phyloP scores from a whole-genome alignment of 2,888 invertebrate genomes.

The Pyralis farinalis region DNA sequence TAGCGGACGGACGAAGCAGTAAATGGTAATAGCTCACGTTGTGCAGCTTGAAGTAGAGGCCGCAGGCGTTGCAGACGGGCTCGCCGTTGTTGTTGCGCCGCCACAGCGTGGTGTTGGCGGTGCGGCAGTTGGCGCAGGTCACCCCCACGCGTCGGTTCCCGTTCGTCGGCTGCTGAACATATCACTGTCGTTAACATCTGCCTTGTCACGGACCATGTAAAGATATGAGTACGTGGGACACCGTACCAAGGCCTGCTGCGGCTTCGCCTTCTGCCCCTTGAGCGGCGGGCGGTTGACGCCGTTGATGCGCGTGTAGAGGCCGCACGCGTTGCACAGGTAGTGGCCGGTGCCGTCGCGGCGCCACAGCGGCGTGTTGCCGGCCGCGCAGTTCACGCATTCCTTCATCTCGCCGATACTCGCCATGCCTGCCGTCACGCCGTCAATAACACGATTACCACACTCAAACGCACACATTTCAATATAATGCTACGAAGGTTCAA shows the following conservation, averaged over 20 bases:
- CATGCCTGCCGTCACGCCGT: conserved; percentile 39
- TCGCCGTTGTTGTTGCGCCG: conserved; percentile 96
- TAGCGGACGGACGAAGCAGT: too few species aligned
- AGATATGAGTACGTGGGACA: too few species aligned
- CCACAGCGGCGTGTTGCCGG: conserved; percentile 96
- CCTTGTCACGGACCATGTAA: background rate
- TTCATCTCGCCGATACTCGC: conserved; percentile 83
- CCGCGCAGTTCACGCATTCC: conserved; percentile 97
- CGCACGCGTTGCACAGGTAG: conserved; percentile 99
- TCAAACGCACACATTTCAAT: too few species aligned
- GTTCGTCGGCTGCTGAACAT: conserved; percentile 65
- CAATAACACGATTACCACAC: too few species aligned
- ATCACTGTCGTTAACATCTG: conserved; percentile 12
- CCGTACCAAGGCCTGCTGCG: conserved; percentile 79
- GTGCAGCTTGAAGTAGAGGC: conserved; percentile 95
- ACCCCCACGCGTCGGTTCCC: conserved; percentile 86
- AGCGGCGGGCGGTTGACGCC: conserved; percentile 87
- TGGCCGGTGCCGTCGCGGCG: conserved; percentile 97
- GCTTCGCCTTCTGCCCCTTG: conserved; percentile 85
- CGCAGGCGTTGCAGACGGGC: conserved; percentile 99
- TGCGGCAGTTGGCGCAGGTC: conserved; percentile 97
- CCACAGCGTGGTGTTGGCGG: conserved; percentile 97
- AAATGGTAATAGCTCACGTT: conserved; percentile 72
- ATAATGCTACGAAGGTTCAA: too few species aligned
- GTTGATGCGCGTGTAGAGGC: conserved; percentile 90